Base-by-base conservation (phyloP, 2,888 invertebrate genomes). In the Tinea semifulvella region DNA sequence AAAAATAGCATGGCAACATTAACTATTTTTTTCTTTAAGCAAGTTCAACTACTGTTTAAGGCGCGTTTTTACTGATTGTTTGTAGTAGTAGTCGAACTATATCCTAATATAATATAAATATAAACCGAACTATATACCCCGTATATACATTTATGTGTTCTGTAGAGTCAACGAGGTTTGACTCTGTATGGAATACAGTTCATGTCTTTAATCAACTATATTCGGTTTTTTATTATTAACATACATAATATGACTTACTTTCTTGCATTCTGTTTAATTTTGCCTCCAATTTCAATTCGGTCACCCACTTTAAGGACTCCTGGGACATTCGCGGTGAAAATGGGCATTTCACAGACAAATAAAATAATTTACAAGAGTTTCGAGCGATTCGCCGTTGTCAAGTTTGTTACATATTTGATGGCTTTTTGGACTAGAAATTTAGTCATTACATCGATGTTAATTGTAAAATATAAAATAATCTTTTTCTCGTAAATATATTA, bases 341-440 rank as follows among this genome's bases (percentile, higher is more conserved):
- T 71, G 22, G 79, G 79, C 79, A 80, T 80, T 60, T 62, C 68
- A 47, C 27, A 26, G 45, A 45, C 42, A 45, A 49, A 49, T 49
- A 46, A 46, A 53, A 46, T 52, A 45, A 51, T 11, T 31, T 13
- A 31, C 11, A 8, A 31, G 5, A 22, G 22, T 22, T 22, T 22
- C 22, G 5, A 7, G 8, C 22, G 8, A 5, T 22, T 8, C 48
- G 47, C 57, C 56, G 50, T 68, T n/a, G n/a, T 22, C 22, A 22
- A 22, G 22, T 5, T 8, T 22, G 8, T 22, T n/a, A 22, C 5
- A 8, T 22, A 22, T 22, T 22, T 58, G 63, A 65, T 58, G 57
- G 60, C 77, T 77, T 77, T 70, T 74, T 77, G 74, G 60, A 73
- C 73, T 47, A 52, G 51, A 62, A 76, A 68, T 75, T 76, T 75